Percentiles rank a stretch among this genome's conserved stretches.
These are phyloP conservation scores for Darevskia mixta DNA, from an alignment of 2,797 vertebrate species.

Conservation along the genomic window DNA sequence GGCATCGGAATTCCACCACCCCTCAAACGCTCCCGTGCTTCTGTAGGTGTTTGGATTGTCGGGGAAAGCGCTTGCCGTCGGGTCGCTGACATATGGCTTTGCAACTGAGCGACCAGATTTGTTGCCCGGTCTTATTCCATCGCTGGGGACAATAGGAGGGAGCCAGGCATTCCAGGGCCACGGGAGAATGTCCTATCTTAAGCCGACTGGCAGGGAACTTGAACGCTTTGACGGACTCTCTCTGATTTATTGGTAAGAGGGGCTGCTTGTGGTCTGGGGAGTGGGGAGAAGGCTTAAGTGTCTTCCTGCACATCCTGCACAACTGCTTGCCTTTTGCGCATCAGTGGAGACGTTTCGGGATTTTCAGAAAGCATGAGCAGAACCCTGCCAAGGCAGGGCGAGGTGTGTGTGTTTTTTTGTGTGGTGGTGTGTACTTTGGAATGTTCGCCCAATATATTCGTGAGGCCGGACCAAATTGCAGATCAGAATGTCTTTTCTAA, in stretches of 20 bases:
- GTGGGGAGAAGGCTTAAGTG: accelerated
- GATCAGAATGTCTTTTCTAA: neutral
- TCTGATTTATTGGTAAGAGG: conserved; percentile 90
- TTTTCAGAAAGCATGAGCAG: neutral
- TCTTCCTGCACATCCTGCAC: neutral
- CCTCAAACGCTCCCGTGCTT: neutral
- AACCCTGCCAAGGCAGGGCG: neutral
- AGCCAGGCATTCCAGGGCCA: neutral
- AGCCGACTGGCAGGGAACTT: conserved; percentile 80
- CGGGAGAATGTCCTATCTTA: conserved; percentile 83
- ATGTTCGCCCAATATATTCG: neutral
- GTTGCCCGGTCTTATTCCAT: neutral
- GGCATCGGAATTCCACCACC: conserved; percentile 1
- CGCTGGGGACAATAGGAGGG: neutral
- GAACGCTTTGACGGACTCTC: conserved; percentile 89
- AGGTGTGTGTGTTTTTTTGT: no score
- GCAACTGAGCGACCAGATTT: neutral
- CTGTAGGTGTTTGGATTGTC: neutral
- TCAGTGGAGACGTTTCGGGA: no score
- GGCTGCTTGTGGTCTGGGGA: neutral
- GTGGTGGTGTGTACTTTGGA: no score
- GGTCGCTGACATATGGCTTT: conserved; percentile 34
- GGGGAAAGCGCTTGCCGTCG: accelerated
- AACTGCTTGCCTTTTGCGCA: no score
- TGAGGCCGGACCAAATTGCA: no score